Evolutionary conservation across 2,888 invertebrate species (phyloP).

Genomic region (Eilema caniola): DNA sequence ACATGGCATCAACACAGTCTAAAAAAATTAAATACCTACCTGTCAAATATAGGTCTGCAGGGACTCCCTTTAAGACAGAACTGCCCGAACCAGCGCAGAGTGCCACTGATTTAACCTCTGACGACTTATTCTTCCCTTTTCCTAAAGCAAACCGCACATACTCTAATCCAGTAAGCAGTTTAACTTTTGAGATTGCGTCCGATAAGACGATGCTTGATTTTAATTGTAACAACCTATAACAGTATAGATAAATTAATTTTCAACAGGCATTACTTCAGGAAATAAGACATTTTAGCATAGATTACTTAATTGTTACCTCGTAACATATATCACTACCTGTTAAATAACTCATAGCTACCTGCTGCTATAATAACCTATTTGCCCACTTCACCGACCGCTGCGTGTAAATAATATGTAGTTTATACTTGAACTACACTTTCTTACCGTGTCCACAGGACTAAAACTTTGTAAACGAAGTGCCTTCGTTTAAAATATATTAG

Average conservation of each 20-base stretch:
- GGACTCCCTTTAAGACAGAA: conserved; percentile 90
- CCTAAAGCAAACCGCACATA: conserved; percentile 92
- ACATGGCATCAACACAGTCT: no score
- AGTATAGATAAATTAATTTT: conserved; percentile 18
- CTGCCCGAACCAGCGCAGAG: conserved; percentile 97
- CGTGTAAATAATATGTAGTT: no score
- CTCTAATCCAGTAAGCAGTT: conserved; percentile 89
- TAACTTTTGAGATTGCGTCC: conserved; percentile 89
- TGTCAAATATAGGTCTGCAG: conserved; percentile 94
- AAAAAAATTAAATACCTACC: conserved; percentile 70
- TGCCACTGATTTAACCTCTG: conserved; percentile 89
- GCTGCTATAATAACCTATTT: no score
- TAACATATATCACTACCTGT: no score
- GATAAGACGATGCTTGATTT: conserved; percentile 74
- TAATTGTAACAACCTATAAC: conserved; percentile 70
- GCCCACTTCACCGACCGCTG: no score
- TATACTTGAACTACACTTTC: no score
- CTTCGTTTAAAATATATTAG: no score
- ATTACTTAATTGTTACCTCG: no score
- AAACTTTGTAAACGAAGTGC: no score
- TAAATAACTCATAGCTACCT: no score
- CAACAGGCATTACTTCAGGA: not conserved
- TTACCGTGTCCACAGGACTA: no score
- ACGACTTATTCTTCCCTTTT: conserved; percentile 70
- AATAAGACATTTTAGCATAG: not conserved